Base-by-base conservation (phyloP, 2,888 invertebrate species). In the Danaus chrysippus region DNA sequence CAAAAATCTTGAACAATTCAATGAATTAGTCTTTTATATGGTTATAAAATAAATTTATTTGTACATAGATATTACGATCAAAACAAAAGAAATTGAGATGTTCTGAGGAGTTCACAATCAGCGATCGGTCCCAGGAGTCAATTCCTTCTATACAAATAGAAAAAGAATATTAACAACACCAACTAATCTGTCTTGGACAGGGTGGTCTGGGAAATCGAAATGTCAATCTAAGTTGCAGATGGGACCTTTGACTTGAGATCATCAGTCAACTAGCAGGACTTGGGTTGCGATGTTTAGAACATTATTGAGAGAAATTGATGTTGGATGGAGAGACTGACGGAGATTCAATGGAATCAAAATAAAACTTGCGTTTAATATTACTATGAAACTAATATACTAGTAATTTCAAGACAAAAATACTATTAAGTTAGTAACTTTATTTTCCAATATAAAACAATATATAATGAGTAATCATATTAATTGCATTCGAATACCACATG, bases 171-270 rank as follows among this genome's bases (percentile, higher is more conserved):
- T 66, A 68, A 54, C 61, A 66, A 61, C 63, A 66, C 73, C 68
- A 76, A 77, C 76, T 86, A 82, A 86, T 86, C 84, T 84, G 82
- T 83, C 78, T 76, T 72, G 73, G 65, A 58, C 70, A 64, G 56
- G 23, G 64, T 68, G 76, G 62, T 63, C 73, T 67, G 75, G 68
- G 55, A 62, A 66, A 66, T 71, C 64, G 65, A 67, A 66, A 49
- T 66, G 69, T 67, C 81, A 88, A 89, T 90, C 84, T 81, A 89
- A 89, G 81, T 90, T 87, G 82, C 89, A 89, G 85, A 88, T 88
- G 89, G 65, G 89, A 81, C 86, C 85, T 79, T 73, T 76, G 81
- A 72, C 75, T 70, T 55, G 53, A 56, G 66, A 73, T 75, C 75
- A 73, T 79, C 77, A 73, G 71, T 79, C 80, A 78, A 68, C 66